These are phyloP conservation scores for Lepilemur ruficaudatus DNA, from an alignment of 2,797 vertebrate genomes.

Conservation along the genomic window DNA sequence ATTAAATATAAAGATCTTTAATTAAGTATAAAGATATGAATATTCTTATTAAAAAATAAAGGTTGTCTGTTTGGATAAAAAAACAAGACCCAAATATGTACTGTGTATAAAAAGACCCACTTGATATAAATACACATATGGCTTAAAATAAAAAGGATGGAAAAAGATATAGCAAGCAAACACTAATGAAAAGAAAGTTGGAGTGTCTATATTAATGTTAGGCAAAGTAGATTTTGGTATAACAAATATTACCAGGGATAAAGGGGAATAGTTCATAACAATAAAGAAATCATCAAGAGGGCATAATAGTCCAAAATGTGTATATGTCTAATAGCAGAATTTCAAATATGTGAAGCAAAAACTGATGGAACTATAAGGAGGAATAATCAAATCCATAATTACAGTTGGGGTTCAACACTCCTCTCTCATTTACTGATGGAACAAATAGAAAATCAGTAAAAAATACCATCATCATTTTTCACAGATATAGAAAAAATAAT, in stretches of 20 bases:
- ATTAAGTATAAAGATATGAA: slow-evolving; percentile 4
- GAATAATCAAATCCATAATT: not conserved
- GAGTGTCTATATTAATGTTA: not conserved
- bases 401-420: not conserved
- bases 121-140: not conserved
- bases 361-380: not conserved
- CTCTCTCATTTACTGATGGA: not conserved
- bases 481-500: no score
- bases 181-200: not conserved
- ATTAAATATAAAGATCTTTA: slow-evolving; percentile 1
- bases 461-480: no score
- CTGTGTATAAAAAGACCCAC: not conserved
- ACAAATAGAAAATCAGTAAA: not conserved
- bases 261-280: not conserved
- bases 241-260: not conserved
- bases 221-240: not conserved
- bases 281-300: not conserved
- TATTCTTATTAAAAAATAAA: not conserved
- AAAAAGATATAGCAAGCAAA: not conserved
- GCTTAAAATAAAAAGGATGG: not conserved
- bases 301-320: not conserved
- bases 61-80: not conserved
- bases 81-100: not conserved
- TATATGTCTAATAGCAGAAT: not conserved
- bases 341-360: slow-evolving; percentile 31